Evolutionary conservation across 2,797 vertebrate species (phyloP).

Genomic region (Crenichthys baileyi): DNA sequence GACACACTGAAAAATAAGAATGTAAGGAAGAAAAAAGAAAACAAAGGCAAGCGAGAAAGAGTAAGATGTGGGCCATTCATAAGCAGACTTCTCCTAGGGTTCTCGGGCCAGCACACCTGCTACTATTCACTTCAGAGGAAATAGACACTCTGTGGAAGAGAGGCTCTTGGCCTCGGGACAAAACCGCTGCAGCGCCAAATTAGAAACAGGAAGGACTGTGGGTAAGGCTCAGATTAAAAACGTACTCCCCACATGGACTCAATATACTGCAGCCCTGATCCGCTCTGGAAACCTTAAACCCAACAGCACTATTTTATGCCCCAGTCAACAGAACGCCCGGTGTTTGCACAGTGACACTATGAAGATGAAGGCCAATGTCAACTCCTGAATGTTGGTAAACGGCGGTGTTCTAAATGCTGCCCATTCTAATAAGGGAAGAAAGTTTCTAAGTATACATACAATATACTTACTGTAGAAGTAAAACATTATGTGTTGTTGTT

Average conservation of each 20-base stretch:
- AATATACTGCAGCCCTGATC: slow-evolving; percentile 85
- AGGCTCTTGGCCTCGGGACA: slow-evolving; percentile 85
- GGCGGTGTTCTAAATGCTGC: slow-evolving; percentile 62
- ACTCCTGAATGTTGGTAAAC: slow-evolving; percentile 76
- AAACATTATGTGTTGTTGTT: slow-evolving; percentile 25
- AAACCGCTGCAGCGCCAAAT: slow-evolving; percentile 87
- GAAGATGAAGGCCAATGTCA: slow-evolving; percentile 76
- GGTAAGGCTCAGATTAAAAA: slow-evolving; percentile 87
- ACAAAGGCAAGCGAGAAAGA: slow-evolving; percentile 69
- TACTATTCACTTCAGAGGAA: slow-evolving; percentile 89
- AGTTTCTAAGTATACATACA: slow-evolving; percentile 37
- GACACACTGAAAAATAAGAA: slow-evolving; percentile 63
- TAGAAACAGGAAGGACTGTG: slow-evolving; percentile 89
- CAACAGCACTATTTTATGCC: slow-evolving; percentile 85
- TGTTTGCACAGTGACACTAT: slow-evolving; percentile 80
- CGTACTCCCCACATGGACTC: slow-evolving; percentile 86
- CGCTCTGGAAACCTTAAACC: slow-evolving; percentile 85
- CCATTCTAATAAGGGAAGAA: slow-evolving; percentile 60
- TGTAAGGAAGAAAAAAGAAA: slow-evolving; percentile 66
- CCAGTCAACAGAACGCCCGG: slow-evolving; percentile 82
- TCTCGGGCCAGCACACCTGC: slow-evolving; percentile 85
- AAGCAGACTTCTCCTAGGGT: slow-evolving; percentile 77
- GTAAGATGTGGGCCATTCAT: slow-evolving; percentile 81
- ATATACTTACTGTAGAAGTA: slow-evolving; percentile 2
- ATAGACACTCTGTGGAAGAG: slow-evolving; percentile 87